A percentile compares a stretch with the other conserved stretches of the same genome.
Evolutionary conservation across 1,140 invertebrate genomes (phyloP).

Genomic region (Neotoxoptera formosana): DNA sequence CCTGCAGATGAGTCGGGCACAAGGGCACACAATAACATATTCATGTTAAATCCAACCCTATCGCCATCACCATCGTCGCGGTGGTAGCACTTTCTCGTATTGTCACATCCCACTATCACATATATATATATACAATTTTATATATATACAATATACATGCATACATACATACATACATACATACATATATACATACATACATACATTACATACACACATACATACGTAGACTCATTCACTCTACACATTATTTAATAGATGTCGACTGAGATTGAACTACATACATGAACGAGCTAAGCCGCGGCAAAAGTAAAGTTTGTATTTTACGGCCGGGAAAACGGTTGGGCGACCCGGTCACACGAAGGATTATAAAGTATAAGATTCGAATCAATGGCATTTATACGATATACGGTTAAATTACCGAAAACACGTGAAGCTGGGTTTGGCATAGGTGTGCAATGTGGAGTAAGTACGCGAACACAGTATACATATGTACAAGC

Average conservation of each 20-base stretch:
- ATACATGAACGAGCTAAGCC: not conserved
- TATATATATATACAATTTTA: not conserved
- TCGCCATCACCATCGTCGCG: not conserved
- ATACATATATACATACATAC: no score
- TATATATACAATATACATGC: no score
- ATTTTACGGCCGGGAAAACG: not conserved
- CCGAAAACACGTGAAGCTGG: not conserved
- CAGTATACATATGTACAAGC: not conserved
- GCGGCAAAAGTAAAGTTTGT: not conserved
- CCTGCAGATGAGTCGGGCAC: not conserved
- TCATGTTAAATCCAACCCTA: slow-evolving; percentile 28
- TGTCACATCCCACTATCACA: not conserved
- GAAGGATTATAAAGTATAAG: not conserved
- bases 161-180: no score
- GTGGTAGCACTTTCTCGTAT: not conserved
- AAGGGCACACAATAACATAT: slow-evolving; percentile 27
- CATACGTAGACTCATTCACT: not conserved
- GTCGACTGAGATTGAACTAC: not conserved
- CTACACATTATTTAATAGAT: not conserved
- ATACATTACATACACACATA: no score
- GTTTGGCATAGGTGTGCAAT: not conserved
- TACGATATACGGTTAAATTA: not conserved
- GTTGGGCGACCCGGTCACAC: not conserved
- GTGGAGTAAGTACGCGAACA: not conserved
- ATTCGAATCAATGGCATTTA: not conserved